Percentiles rank a stretch among this genome's conserved stretches.
Evolutionary conservation across 2,113 vertebrate genomes (phyloP).

Genomic region (Oceanites oceanicus): DNA sequence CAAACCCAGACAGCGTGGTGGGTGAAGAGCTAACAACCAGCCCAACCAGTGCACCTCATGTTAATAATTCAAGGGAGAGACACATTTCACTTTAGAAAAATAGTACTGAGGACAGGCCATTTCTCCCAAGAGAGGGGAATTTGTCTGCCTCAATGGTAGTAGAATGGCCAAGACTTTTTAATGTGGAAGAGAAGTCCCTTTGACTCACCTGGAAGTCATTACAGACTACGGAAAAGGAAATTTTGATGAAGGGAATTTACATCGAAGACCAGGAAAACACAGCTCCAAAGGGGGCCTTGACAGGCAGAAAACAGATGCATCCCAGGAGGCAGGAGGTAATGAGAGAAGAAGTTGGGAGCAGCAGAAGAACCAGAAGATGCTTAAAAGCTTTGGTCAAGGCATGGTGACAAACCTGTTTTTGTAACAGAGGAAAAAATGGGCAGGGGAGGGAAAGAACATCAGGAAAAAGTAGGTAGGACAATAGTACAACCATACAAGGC

Average conservation of each 20-base stretch:
- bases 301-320: background rate
- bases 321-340: background rate
- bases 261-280: background rate
- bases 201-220: background rate
- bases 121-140: background rate
- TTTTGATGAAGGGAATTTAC: background rate
- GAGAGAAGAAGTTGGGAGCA: background rate
- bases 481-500: background rate
- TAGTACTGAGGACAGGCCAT: background rate
- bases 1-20: fast-evolving
- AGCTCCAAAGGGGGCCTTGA: background rate
- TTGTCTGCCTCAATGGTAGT: fast-evolving
- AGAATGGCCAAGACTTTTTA: background rate
- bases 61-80: background rate
- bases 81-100: background rate
- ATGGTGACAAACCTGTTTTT: background rate
- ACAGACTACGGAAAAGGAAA: background rate
- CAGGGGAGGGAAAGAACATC: background rate
- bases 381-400: background rate
- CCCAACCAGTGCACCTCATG: background rate
- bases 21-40: background rate
- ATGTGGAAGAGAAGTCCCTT: background rate
- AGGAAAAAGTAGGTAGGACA: background rate
- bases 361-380: background rate
- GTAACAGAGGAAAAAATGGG: background rate